Evolutionary conservation across 2,797 vertebrate species (phyloP), one percentile per base, ranked within the genome.

Genomic region (Sphaeramia orbicularis): DNA sequence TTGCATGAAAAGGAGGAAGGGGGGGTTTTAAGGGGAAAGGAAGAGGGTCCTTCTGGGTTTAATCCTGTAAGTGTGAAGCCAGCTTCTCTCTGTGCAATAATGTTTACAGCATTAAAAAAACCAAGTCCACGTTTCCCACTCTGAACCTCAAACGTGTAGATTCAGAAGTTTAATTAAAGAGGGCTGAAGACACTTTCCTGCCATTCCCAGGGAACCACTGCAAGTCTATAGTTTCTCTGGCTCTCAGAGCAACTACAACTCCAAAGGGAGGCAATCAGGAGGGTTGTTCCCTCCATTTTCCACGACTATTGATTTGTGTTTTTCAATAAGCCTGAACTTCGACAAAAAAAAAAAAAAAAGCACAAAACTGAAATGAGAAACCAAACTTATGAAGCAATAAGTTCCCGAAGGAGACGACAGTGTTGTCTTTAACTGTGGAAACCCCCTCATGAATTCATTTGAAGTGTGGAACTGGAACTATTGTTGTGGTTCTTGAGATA

Each of bases 291-390:
- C 21, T 44, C 49, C 40, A 37, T 72, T 74, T 71, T 79, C 54
- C 60, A 44, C 68, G 27, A 65, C 71, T 72, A 71, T 70, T 85
- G 77, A 86, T 89, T 86, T 85, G 65, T 82, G 48, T 78, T 88
- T 87, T 88, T 71, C 72, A 85, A 85, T 84, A 81, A 87, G 19
- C 51, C 18, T 4, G 1, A 74, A 55, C 37, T 58, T 70, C 2
- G n/a, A n/a, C n/a, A n/a, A n/a, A n/a, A n/a, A n/a, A n/a, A n/a
- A n/a, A n/a, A n/a, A 42, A 67, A 70, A 78, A 77, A 9, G 13
- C 50, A 50, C 21, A 57, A 59, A 80, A 57, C 44, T 65, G 35
- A 78, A 79, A 85, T 61, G 40, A 81, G 40, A 69, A 80, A 56
- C 6, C 32, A 62, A 74, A 86, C 35, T 62, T 67, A 30, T 36